phyloP scores from a whole-genome alignment of 2,888 invertebrate genomes.

The Pollenia labialis region DNA sequence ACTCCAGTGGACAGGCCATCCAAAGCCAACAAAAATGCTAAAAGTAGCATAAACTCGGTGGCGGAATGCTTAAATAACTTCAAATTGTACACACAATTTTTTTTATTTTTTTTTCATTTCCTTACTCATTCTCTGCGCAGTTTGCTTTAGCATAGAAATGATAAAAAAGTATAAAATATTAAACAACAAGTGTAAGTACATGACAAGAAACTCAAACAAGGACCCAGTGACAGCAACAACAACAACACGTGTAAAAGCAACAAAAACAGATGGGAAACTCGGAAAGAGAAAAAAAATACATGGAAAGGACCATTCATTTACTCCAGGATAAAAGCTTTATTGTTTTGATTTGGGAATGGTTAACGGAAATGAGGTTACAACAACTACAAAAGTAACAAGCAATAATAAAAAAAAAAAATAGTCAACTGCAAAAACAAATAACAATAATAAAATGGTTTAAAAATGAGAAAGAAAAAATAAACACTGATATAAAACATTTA shows the following conservation, averaged over 20 bases:
- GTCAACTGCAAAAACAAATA: constrained; percentile 1
- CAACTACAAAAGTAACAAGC: constrained; percentile 11
- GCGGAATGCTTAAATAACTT: not conserved
- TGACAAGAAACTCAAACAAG: constrained; percentile 65
- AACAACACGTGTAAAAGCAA: constrained; percentile 11
- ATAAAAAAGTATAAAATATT: constrained; percentile 41
- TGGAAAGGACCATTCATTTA: constrained; percentile 27
- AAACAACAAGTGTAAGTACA: constrained; percentile 51
- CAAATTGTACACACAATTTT: not conserved
- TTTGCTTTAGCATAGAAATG: constrained; percentile 15
- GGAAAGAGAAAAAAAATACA: not conserved
- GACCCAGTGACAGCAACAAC: constrained; percentile 47
- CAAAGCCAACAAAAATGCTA: no score
- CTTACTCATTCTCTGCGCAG: not conserved
- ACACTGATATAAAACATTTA: constrained; percentile 55
- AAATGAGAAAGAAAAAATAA: not conserved
- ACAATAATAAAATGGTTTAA: constrained; percentile 21
- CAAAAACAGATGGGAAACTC: not conserved
- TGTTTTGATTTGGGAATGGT: constrained; percentile 52
- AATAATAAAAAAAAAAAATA: not conserved
- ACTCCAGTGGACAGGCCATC: no score
- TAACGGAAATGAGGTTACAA: constrained; percentile 61
- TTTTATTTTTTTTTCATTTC: not conserved
- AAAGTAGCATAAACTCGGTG: no score
- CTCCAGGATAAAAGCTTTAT: constrained; percentile 36